Evolutionary conservation across 2,888 invertebrate genomes (phyloP), one percentile per base, ranked within the genome.

Genomic region (Electrophaes corylata): DNA sequence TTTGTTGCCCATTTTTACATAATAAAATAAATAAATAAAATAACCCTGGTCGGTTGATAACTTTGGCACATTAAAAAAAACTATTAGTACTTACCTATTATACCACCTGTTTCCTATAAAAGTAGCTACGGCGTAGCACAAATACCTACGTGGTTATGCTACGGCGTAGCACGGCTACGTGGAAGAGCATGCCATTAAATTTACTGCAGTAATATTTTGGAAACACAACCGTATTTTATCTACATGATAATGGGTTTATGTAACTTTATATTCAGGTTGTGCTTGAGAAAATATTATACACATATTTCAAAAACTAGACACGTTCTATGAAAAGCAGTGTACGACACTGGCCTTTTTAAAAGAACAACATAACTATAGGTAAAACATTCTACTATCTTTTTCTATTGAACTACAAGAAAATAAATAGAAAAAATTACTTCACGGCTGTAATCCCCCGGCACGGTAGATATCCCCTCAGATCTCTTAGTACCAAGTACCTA

Each of bases 151-250:
- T 35, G 37, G 16, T 2, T 12, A 29, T 14, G 35, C 16, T 37
- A 37, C 37, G 37, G 37, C 40, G 40, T 40, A 40, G 40, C 40
- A n/a, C 40, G 2, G 11, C 40, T 40, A 19, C 19, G 19, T 40
- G 19, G 19, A 11, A 19, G 19, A 10, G 19, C 40, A 19, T 19
- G 19, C 40, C 40, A 19, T 40, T 19, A 19, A 16, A 19, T 19
- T 40, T 1, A 8, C 18, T 11, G n/a, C 39, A 16, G 39, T 3
- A 40, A 19, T 40, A 18, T 18, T 16, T 8, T 16, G 37, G 10
- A 37, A 6, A 16, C 37, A 16, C 8, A 8, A 12, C 8, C 14
- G 37, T 10, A 16, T 16, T 37, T 16, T 37, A 37, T 16, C 16
- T 37, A 16, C 37, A 16, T 35, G 4, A 35, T 35, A 35, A 35